Evolutionary conservation across 2,888 invertebrate species (phyloP), one percentile per base, ranked within the genome.

Genomic region (Apocheima hispidaria): DNA sequence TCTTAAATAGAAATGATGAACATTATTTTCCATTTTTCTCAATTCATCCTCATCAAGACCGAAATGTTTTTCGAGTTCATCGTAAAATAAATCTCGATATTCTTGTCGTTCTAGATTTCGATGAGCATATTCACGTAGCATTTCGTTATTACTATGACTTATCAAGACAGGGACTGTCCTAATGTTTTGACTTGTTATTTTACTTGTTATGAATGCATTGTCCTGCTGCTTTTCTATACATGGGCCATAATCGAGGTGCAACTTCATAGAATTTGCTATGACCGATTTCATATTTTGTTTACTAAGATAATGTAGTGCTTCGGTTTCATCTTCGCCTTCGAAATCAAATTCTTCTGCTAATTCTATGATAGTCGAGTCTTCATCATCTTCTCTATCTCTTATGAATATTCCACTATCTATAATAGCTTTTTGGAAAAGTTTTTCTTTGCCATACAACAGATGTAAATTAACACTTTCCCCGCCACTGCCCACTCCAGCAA

Each of bases 1-100:
- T 16, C 72, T 72, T 10, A 77, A 58, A 44, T 77, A 79, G 36
- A 73, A 78, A 38, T 70, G 66, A 9, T 63, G 59, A 7, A 78
- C 59, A 4, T 69, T 44, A 0, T 63, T 56, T 33, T 60, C 64
- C 66, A 72, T 71, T 52, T 66, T 64, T 7, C 58, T 59, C 18
- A 73, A 58, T 43, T 63, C 51, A 6, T 74, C 63, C 2, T 63
- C 54, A 14, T 61, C 52, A 10, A 70, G 40, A 30, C 52, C 62
- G 20, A 75, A 73, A 48, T 66, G 51, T 16, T 65, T 44, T 4
- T 49, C 36, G 18, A 72, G 54, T 44, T 65, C 52, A 16, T 65
- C 40, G 10, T 16, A 30, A 14, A 52, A 57, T 46, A 55, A 16
- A 20, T 50, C 46, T 10, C 40, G 48, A 20, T 28, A 52, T 53